Evolutionary conservation across 2,888 invertebrate genomes (phyloP).

Genomic region (Drosophila sordidula): DNA sequence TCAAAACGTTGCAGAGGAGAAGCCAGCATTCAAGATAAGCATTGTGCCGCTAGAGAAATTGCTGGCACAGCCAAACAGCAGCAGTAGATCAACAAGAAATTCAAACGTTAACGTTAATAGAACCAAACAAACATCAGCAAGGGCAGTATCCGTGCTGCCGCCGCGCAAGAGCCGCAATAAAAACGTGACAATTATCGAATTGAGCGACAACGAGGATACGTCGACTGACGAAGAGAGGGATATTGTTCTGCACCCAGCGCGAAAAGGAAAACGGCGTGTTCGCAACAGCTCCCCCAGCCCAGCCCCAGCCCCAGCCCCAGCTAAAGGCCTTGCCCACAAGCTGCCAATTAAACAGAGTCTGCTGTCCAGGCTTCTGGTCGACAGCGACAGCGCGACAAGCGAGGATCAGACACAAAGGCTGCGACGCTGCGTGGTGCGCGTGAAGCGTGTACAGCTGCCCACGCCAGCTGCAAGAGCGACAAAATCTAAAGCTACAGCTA

Average conservation of each 20-base stretch:
- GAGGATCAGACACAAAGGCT: constrained; percentile 21
- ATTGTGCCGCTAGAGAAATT: constrained; percentile 81
- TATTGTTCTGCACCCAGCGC: neutral
- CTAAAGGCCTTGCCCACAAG: constrained; percentile 1
- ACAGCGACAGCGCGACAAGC: constrained; percentile 35
- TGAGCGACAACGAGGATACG: constrained; percentile 64
- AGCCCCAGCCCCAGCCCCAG: constrained; percentile 2
- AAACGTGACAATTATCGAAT: constrained; percentile 70
- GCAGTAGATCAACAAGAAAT: constrained; percentile 19
- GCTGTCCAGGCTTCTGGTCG: constrained; percentile 40
- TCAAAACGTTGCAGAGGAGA: constrained; percentile 12
- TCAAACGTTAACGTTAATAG: neutral
- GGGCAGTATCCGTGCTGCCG: constrained; percentile 8
- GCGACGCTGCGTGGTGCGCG: constrained; percentile 68
- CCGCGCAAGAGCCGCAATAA: constrained; percentile 48
- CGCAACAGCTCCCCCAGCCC: constrained; percentile 16
- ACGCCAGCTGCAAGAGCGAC: neutral
- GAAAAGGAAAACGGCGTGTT: neutral
- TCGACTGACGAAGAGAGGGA: constrained; percentile 20
- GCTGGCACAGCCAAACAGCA: constrained; percentile 63
- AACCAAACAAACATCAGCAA: neutral
- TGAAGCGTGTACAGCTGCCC: constrained; percentile 54
- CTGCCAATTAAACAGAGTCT: constrained; percentile 29
- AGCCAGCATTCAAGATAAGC: constrained; percentile 71
- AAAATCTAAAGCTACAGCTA: neutral